Conservation (phyloP, 2,797 vertebrate species). For the Oceanodroma leucorhoa region DNA sequence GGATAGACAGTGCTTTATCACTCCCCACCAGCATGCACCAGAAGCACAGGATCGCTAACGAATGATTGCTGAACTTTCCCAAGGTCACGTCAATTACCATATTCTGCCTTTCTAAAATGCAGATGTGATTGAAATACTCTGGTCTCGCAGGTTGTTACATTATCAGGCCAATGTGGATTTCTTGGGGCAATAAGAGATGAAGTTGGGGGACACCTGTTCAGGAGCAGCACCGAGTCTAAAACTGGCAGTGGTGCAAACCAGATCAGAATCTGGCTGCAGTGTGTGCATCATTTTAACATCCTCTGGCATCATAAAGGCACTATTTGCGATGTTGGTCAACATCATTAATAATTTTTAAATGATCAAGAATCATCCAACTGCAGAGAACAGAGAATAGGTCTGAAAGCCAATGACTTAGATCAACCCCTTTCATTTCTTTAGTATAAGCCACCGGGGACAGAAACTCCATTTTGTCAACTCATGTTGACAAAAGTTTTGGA, state of each 20-base stretch:
- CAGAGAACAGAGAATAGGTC: neutral
- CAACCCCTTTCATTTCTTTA: neutral
- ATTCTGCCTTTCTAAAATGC: neutral
- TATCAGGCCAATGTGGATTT: neutral
- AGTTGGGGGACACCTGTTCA: neutral
- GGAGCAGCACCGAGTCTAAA: neutral
- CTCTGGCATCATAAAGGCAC: neutral
- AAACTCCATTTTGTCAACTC: neutral
- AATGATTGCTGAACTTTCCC: neutral
- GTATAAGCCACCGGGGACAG: neutral
- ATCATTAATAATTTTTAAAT: neutral
- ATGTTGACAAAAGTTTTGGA: neutral
- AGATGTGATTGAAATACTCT: neutral
- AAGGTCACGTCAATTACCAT: neutral
- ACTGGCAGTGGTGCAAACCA: neutral
- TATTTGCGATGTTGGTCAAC: neutral
- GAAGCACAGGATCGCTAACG: neutral
- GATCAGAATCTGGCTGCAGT: neutral
- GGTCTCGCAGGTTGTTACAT: neutral
- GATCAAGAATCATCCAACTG: neutral
- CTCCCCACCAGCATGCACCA: neutral
- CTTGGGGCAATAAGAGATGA: neutral
- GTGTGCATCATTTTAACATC: neutral
- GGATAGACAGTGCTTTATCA: neutral
- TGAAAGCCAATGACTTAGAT: neutral